A percentile compares a stretch with the other conserved stretches of the same genome.
These are phyloP conservation scores for Thamnophis sirtalis DNA, from an alignment of 2,113 vertebrate species.

Conservation along the genomic window DNA sequence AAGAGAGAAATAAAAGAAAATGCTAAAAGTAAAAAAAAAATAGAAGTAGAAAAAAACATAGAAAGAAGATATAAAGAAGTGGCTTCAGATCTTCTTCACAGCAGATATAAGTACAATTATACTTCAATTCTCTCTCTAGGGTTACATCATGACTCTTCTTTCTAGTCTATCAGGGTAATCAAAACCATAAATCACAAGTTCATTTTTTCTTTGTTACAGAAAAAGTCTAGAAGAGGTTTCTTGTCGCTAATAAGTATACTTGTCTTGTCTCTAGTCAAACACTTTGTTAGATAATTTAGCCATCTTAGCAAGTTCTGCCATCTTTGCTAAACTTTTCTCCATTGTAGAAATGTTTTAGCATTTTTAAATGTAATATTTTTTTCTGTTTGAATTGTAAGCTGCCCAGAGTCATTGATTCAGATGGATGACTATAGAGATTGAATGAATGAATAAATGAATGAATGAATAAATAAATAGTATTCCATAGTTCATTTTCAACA, in stretches of 20 bases:
- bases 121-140: background rate
- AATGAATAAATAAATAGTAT: background rate
- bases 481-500: background rate
- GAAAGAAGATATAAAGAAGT: background rate
- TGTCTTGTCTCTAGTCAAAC: background rate
- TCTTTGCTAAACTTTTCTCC: background rate
- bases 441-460: too few relatives aligned
- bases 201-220: background rate
- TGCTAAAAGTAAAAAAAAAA: background rate
- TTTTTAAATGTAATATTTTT: too few relatives aligned
- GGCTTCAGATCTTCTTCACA: background rate
- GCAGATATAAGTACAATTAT: background rate
- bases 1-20: background rate
- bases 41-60: background rate
- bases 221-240: background rate
- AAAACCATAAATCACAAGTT: background rate
- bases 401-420: too few relatives aligned
- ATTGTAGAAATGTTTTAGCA: background rate
- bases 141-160: background rate
- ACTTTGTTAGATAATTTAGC: background rate
- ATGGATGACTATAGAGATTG: too few relatives aligned
- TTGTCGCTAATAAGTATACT: background rate
- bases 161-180: background rate
- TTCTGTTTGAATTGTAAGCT: too few relatives aligned
- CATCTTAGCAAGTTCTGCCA: background rate